Conservation (phyloP, 1,140 invertebrate genomes). For the Pemphigus obesinymphae region DNA sequence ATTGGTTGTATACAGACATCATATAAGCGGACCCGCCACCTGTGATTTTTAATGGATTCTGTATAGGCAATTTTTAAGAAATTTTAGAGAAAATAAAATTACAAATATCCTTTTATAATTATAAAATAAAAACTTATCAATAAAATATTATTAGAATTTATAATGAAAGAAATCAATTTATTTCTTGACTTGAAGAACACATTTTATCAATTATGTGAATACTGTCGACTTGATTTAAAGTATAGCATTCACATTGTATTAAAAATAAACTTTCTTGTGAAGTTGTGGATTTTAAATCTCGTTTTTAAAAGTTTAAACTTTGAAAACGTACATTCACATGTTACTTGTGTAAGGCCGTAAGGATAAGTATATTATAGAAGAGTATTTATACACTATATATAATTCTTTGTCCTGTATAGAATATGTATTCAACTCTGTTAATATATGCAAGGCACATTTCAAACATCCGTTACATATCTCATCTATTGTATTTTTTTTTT, state of each 20-base stretch:
- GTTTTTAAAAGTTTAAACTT: neutral
- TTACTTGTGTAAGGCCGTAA: neutral
- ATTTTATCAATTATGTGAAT: conserved; percentile 15
- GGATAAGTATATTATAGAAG: no score
- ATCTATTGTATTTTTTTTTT: neutral
- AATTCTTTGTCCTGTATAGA: neutral
- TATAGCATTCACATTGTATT: no score
- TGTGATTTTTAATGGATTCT: no score
- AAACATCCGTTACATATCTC: neutral
- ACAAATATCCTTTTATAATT: neutral
- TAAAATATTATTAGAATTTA: neutral
- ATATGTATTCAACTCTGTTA: neutral
- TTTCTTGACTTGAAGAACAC: conserved; percentile 3
- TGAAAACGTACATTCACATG: neutral
- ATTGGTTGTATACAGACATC: no score
- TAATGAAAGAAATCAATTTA: neutral
- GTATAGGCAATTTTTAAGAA: no score
- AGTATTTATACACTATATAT: neutral
- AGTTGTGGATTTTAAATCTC: neutral
- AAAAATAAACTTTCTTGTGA: conserved; percentile 7
- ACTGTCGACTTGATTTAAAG: neutral
- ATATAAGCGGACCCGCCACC: no score
- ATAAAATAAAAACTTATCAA: neutral
- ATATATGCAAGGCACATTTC: neutral
- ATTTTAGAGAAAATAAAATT: no score